Conservation (phyloP, 53 echinoderm and acorn worm genomes). For the Glandiceps talaboti region DNA sequence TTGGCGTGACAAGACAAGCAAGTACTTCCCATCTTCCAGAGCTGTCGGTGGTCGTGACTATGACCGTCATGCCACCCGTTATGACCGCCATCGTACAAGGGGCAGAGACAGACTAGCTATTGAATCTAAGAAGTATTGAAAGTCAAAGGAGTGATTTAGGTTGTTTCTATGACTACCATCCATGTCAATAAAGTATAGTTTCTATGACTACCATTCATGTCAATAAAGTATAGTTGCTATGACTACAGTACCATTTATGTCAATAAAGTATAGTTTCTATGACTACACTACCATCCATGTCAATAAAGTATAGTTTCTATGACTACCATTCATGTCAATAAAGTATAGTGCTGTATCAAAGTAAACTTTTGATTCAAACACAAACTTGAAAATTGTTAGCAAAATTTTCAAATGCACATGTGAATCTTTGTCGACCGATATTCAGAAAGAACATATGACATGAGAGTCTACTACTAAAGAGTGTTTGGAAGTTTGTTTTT, state of each 20-base stretch:
- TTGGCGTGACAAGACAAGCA: conserved; percentile 52
- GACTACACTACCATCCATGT: not conserved
- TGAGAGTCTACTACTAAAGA: no score
- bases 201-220: not conserved
- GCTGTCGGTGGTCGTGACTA: not conserved
- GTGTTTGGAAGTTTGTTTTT: no score
- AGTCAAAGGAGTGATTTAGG: not conserved
- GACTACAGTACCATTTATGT: not conserved
- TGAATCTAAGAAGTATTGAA: not conserved
- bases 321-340: not conserved
- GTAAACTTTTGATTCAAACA: no score
- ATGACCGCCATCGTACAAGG: not conserved
- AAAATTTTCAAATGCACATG: no score
- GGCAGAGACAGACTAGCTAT: not conserved
- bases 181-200: not conserved
- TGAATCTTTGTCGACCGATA: no score
- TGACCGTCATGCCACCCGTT: not conserved
- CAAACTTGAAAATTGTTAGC: no score
- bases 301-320: no score
- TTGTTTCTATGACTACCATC: not conserved
- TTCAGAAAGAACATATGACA: no score
- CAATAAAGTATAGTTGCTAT: not conserved
- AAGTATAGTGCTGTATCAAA: no score
- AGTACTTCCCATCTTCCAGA: not conserved
- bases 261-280: no score